phyloP scores from a whole-genome alignment of 2,888 invertebrate species.

The Hecatera dysodea region DNA sequence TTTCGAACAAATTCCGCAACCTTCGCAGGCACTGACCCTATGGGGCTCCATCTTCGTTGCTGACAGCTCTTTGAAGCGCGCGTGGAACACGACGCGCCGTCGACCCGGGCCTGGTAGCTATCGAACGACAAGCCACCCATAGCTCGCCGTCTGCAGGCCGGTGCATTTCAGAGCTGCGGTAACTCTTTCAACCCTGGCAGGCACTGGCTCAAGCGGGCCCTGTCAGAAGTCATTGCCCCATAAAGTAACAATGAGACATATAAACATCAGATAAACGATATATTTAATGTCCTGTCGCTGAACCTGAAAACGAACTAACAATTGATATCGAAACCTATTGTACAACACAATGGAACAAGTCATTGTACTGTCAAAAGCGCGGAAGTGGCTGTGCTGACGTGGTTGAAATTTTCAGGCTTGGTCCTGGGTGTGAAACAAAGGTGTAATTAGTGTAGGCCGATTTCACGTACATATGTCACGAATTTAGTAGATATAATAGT shows the following conservation, averaged over 20 bases:
- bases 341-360: slow-evolving; percentile 11
- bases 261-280: slow-evolving; percentile 9
- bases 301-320: slow-evolving; percentile 35
- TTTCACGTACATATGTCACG: neutral
- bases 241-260: neutral
- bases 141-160: too few species aligned
- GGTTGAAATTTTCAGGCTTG: neutral
- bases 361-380: slow-evolving; percentile 17
- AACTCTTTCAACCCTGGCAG: too few species aligned
- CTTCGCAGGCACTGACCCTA: too few species aligned
- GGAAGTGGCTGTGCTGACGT: slow-evolving; percentile 5
- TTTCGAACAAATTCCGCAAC: too few species aligned
- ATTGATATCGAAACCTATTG: slow-evolving; percentile 27
- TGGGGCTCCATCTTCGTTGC: too few species aligned
- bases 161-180: too few species aligned
- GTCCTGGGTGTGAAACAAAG: neutral
- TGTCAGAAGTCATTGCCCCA: neutral
- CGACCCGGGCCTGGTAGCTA: too few species aligned
- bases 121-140: too few species aligned
- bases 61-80: too few species aligned
- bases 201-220: too few species aligned
- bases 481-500: neutral
- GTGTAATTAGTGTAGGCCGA: neutral
- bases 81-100: too few species aligned
- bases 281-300: slow-evolving; percentile 16